phyloP scores from a whole-genome alignment of 1,140 invertebrate genomes.

The Cephus cinctus region DNA sequence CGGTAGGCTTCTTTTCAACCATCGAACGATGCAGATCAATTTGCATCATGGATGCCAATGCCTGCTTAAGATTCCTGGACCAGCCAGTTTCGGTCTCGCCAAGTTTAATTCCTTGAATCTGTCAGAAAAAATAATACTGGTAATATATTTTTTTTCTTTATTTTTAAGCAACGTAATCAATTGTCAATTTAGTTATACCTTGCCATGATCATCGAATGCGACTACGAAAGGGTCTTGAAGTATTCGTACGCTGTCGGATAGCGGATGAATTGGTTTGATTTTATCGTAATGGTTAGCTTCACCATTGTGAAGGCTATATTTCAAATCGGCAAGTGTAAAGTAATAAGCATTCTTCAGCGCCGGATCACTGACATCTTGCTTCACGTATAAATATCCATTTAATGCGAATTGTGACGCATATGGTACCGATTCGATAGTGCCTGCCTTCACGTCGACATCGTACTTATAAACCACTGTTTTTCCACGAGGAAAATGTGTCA shows the following conservation, averaged over 20 bases:
- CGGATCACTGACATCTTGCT: conserved; percentile 25
- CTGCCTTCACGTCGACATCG: conserved; percentile 38
- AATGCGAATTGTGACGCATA: conserved; percentile 43
- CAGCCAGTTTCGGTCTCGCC: conserved; percentile 31
- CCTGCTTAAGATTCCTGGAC: conserved; percentile 47
- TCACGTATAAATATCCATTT: conserved; percentile 37
- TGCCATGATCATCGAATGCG: conserved; percentile 31
- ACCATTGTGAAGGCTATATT: conserved; percentile 44
- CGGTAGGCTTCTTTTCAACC: conserved; percentile 15
- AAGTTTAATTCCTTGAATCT: conserved; percentile 36
- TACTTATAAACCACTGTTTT: conserved; percentile 49
- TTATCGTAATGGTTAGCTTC: conserved; percentile 3
- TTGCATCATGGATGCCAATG: conserved; percentile 43
- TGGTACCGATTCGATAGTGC: conserved; percentile 35
- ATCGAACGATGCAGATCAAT: conserved; percentile 32
- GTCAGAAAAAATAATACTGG: conserved; percentile 5
- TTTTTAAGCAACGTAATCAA: conserved; percentile 28
- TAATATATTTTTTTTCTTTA: neutral
- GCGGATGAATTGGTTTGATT: conserved; percentile 5
- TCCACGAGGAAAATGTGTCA: conserved; percentile 34
- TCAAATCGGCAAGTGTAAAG: conserved; percentile 36
- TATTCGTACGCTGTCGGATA: conserved; percentile 23
- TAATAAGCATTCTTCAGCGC: conserved; percentile 26
- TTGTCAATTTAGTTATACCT: conserved; percentile 22
- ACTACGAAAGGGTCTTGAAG: conserved; percentile 40